Conservation (phyloP, 2,888 invertebrate species). For the Diarsia dahlii region DNA sequence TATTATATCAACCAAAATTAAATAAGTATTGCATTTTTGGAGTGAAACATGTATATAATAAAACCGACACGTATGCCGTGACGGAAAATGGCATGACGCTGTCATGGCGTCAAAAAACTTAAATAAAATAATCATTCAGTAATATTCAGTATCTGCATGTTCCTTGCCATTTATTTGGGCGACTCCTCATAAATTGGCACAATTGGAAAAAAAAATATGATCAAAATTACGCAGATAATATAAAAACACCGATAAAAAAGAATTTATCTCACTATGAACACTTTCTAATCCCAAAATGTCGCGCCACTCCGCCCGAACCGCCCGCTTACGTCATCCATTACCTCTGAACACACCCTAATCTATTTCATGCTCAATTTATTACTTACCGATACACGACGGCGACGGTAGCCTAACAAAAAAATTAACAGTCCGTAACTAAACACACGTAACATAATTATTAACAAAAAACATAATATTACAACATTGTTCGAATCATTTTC, state of each 20-base stretch:
- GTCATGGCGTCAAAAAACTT: not conserved
- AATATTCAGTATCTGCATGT: not conserved
- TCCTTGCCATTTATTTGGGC: not conserved
- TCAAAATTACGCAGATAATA: not conserved
- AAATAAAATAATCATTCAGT: too few species aligned
- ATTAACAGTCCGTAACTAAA: constrained; percentile 85
- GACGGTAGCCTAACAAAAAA: constrained; percentile 70
- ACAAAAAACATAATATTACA: constrained; percentile 72
- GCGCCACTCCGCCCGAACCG: constrained; percentile 25
- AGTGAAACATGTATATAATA: too few species aligned
- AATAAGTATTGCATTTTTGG: not conserved
- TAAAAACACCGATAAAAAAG: constrained; percentile 7
- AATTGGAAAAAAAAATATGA: not conserved
- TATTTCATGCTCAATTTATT: constrained; percentile 71
- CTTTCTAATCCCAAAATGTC: constrained; percentile 49
- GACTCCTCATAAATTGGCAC: not conserved
- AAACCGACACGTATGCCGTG: too few species aligned
- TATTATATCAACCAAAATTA: not conserved
- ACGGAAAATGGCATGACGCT: too few species aligned
- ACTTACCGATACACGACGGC: constrained; percentile 65
- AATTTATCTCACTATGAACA: constrained; percentile 41
- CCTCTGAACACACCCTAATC: constrained; percentile 66
- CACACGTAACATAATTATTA: constrained; percentile 78
- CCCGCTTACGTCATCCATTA: constrained; percentile 52
- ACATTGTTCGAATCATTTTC: constrained; percentile 84